Conservation (phyloP, 1,140 invertebrate genomes). For the Leptopilina boulardi region DNA sequence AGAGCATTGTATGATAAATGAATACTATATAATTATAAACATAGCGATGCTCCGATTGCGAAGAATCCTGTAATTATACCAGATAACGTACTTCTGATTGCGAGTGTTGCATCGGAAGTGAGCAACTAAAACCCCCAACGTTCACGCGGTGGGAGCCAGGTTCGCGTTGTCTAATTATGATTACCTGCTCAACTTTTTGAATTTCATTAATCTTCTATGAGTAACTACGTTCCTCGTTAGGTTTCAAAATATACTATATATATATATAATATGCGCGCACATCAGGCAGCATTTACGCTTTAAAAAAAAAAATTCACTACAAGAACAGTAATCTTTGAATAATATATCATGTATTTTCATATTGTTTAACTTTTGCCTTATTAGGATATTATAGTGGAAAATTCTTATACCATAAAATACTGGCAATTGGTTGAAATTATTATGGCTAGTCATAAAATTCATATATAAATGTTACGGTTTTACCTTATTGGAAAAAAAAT, state of each 20-base stretch:
- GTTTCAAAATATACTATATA: conserved; percentile 6
- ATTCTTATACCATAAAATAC: background rate
- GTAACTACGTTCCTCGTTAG: conserved; percentile 15
- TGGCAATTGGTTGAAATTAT: background rate
- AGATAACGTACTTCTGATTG: conserved; percentile 30
- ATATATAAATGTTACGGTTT: background rate
- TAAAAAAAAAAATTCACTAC: conserved; percentile 8
- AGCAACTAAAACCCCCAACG: conserved; percentile 10
- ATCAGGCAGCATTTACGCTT: background rate
- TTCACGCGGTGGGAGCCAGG: conserved; percentile 1
- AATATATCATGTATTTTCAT: conserved; percentile 13
- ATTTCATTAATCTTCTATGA: conserved; percentile 32
- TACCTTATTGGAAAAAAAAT: background rate
- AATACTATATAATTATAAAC: conserved; percentile 29
- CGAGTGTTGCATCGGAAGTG: conserved; percentile 27
- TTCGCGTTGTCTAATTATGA: conserved; percentile 23
- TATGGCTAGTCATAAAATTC: background rate
- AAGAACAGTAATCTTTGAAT: background rate
- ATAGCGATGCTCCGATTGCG: conserved; percentile 23
- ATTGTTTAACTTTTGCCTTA: background rate
- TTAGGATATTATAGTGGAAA: background rate
- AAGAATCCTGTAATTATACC: conserved; percentile 26
- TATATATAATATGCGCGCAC: too few relatives aligned
- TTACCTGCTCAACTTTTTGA: conserved; percentile 28
- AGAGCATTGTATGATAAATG: conserved; percentile 17